phyloP scores from a whole-genome alignment of 2,797 vertebrate species.

The Neosilurus hyrtlii region DNA sequence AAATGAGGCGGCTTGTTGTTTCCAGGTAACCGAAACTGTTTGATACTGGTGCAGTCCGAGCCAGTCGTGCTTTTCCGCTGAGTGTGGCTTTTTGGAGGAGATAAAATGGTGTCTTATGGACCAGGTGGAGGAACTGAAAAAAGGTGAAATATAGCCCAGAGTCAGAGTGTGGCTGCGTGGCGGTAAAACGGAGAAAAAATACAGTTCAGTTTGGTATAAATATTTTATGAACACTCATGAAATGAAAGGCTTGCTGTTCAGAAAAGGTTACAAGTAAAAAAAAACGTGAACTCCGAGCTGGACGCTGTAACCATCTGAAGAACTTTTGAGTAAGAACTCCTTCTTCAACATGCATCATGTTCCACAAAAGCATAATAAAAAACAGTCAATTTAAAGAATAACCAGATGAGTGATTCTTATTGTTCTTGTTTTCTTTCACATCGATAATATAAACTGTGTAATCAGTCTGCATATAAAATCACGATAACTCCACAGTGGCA shows the following conservation, averaged over 20 bases:
- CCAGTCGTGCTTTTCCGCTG: background rate
- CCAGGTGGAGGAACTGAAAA: background rate
- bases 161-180: background rate
- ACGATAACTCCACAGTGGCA: too few species aligned
- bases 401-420: too few species aligned
- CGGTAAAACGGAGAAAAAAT: background rate
- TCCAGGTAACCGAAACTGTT: background rate
- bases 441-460: too few species aligned
- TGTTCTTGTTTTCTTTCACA: too few species aligned
- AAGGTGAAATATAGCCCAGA: background rate
- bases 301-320: background rate
- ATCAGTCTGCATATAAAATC: too few species aligned
- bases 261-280: background rate
- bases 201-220: background rate
- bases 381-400: too few species aligned
- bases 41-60: background rate
- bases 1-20: background rate
- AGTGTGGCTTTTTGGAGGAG: conserved; percentile 6
- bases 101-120: conserved; percentile 6
- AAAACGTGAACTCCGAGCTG: too few species aligned
- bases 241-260: background rate
- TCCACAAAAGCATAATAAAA: background rate
- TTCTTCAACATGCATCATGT: background rate
- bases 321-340: background rate
- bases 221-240: background rate